Evolutionary conservation across 2,113 vertebrate species (phyloP).

Genomic region (Sakesphorus luctuosus): DNA sequence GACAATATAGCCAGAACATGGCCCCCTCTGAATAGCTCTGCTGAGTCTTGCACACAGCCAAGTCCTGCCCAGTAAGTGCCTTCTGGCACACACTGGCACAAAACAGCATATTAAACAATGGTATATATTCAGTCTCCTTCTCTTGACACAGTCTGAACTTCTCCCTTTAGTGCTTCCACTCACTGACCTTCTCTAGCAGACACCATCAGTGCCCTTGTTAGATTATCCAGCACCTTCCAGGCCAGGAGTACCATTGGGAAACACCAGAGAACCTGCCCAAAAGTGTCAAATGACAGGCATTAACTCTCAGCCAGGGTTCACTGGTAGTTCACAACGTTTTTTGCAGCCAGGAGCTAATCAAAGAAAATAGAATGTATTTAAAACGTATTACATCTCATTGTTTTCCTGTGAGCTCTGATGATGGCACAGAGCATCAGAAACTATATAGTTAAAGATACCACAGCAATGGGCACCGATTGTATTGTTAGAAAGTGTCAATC

Average conservation of each 20-base stretch:
- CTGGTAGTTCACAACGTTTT: background rate
- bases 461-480: background rate
- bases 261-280: background rate
- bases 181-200: background rate
- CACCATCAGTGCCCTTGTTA: background rate
- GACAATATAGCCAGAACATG: background rate
- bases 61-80: background rate
- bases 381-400: background rate
- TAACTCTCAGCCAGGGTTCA: constrained; percentile 5
- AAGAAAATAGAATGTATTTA: background rate
- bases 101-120: background rate
- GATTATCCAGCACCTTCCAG: background rate
- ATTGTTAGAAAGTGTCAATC: background rate
- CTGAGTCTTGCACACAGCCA: background rate
- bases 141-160: background rate
- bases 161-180: background rate
- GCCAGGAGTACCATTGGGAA: background rate
- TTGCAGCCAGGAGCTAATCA: background rate
- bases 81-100: background rate
- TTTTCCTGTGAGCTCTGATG: background rate
- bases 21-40: background rate
- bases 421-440: background rate
- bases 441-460: background rate
- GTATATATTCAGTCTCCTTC: background rate
- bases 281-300: background rate